phyloP scores from a whole-genome alignment of 2,888 invertebrate genomes.

The Cantharis rustica region DNA sequence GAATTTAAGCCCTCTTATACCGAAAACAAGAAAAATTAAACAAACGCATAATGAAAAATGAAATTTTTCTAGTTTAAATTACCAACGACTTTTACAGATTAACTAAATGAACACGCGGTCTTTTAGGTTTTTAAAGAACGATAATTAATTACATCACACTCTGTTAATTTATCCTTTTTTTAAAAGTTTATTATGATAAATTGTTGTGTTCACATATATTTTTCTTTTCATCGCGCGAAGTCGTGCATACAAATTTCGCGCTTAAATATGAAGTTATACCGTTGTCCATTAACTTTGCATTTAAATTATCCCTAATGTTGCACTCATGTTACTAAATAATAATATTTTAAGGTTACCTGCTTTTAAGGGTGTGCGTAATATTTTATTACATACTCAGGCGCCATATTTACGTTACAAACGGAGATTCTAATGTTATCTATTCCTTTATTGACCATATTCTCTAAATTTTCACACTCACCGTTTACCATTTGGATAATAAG shows the following conservation, averaged over 20 bases:
- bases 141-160: neutral
- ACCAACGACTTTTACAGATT: neutral
- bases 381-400: neutral
- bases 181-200: neutral
- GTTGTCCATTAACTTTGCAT: neutral
- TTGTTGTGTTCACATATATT: neutral
- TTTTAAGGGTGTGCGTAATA: neutral
- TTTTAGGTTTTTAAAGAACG: neutral
- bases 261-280: neutral
- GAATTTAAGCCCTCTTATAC: neutral
- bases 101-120: neutral
- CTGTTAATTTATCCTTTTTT: neutral
- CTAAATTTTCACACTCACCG: neutral
- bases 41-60: neutral
- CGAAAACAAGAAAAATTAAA: neutral
- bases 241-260: neutral
- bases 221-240: neutral
- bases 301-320: neutral
- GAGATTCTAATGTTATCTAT: neutral
- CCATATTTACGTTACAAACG: neutral
- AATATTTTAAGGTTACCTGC: neutral
- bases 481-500: neutral
- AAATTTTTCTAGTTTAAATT: neutral
- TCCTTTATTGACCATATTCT: neutral
- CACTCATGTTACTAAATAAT: neutral